Percentiles rank a stretch among this genome's conserved stretches.
Conservation (phyloP, 2,797 vertebrate species). For the Tauraco hartlaubi region DNA sequence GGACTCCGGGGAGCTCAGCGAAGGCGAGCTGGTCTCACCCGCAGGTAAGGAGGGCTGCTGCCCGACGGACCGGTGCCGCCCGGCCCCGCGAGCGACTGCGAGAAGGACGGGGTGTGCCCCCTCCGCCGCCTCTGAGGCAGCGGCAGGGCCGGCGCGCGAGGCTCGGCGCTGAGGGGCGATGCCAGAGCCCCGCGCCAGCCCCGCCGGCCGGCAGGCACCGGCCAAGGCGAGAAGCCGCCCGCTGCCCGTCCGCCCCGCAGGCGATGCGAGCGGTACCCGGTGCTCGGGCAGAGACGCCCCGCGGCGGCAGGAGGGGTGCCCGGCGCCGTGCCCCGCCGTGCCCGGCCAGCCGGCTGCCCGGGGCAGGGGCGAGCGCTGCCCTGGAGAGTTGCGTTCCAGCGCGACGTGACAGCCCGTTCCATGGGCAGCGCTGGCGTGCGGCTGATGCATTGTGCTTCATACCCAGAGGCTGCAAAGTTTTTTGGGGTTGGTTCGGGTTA, state of each 20-base stretch:
- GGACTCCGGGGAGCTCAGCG: constrained; percentile 96
- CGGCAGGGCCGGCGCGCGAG: background rate
- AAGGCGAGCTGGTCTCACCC: constrained; percentile 87
- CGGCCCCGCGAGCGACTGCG: background rate
- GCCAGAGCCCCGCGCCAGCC: too few relatives aligned
- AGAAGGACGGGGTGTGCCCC: background rate
- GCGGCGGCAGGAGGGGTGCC: background rate
- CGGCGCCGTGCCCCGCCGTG: background rate
- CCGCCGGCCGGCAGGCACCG: too few relatives aligned
- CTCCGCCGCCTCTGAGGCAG: background rate
- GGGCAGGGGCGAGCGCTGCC: background rate
- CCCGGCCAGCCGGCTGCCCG: background rate
- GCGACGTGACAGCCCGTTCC: rapidly evolving
- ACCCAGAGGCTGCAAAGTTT: background rate
- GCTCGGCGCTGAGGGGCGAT: background rate
- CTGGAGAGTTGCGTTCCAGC: rapidly evolving
- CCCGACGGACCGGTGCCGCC: background rate
- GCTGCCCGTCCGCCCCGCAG: too few relatives aligned
- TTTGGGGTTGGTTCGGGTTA: rapidly evolving
- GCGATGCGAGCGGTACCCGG: background rate
- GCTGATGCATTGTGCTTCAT: rapidly evolving
- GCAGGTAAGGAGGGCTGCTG: constrained; percentile 83
- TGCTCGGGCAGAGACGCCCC: background rate
- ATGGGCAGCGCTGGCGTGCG: rapidly evolving
- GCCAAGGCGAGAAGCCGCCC: too few relatives aligned